A percentile compares a stretch with the other conserved stretches of the same genome.
These are phyloP conservation scores for Drosophila quadrilineata DNA, from an alignment of 1,140 invertebrate genomes.

Conservation along the genomic window DNA sequence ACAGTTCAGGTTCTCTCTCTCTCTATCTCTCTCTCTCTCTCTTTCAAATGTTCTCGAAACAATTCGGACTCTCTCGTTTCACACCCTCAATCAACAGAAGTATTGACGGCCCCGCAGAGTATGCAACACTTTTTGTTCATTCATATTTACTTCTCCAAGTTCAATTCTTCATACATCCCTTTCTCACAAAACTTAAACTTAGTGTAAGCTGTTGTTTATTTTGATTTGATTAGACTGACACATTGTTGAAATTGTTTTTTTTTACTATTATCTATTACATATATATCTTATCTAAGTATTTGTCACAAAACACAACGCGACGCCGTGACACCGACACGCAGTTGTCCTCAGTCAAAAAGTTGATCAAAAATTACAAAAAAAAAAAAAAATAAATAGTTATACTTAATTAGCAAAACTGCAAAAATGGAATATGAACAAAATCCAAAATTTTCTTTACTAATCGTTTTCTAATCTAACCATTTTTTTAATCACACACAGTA, in stretches of 20 bases:
- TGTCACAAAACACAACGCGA: slow-evolving; percentile 37
- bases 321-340: slow-evolving; percentile 32
- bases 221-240: slow-evolving; percentile 19
- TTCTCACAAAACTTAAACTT: slow-evolving; percentile 4
- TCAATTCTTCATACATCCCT: too few relatives aligned
- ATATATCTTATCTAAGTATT: slow-evolving; percentile 20
- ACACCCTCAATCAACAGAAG: neutral
- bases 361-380: neutral
- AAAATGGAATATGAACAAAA: slow-evolving; percentile 27
- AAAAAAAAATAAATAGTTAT: slow-evolving; percentile 10
- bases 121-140: slow-evolving; percentile 10
- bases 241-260: neutral
- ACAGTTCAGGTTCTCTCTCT: slow-evolving; percentile 2
- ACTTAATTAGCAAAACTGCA: slow-evolving; percentile 28
- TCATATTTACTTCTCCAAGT: slow-evolving; percentile 1
- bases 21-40: neutral
- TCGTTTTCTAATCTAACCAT: slow-evolving; percentile 74
- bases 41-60: neutral
- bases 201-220: slow-evolving; percentile 3
- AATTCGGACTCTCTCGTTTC: slow-evolving; percentile 1
- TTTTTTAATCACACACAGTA: slow-evolving; percentile 77
- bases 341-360: slow-evolving; percentile 14
- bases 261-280: neutral
- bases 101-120: slow-evolving; percentile 28
- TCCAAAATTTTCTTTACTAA: slow-evolving; percentile 73